A percentile compares a stretch with the other conserved stretches of the same genome.
These are phyloP conservation scores for Esox lucius DNA, from an alignment of 2,797 vertebrate species.

Conservation along the genomic window DNA sequence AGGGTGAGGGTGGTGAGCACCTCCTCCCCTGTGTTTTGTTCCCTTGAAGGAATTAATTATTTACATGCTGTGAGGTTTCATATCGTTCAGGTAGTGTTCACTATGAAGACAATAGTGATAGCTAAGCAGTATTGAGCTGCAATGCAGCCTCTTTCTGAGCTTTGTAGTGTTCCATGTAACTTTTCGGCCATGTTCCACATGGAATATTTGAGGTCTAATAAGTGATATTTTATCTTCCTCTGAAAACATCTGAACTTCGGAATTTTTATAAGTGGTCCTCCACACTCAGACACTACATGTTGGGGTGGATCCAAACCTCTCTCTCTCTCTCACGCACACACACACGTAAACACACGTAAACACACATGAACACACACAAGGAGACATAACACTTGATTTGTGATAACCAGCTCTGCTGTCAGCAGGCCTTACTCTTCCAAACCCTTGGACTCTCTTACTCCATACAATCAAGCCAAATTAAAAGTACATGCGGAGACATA, in stretches of 20 bases:
- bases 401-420: constrained; percentile 50
- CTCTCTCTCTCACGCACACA: constrained; percentile 4
- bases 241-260: constrained; percentile 12
- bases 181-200: constrained; percentile 32
- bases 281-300: constrained; percentile 20
- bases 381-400: constrained; percentile 36
- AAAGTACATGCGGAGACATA: constrained; percentile 32
- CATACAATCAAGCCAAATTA: constrained; percentile 38
- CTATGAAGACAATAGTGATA: too few species aligned
- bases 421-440: constrained; percentile 23
- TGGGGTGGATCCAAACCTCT: constrained; percentile 43
- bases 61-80: too few species aligned
- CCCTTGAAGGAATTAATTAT: neutral
- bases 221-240: constrained; percentile 32
- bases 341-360: constrained; percentile 2
- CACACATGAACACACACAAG: constrained; percentile 30
- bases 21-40: neutral
- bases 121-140: too few species aligned
- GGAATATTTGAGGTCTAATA: constrained; percentile 4
- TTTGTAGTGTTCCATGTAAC: constrained; percentile 29
- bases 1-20: neutral
- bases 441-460: constrained; percentile 11
- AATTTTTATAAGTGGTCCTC: constrained; percentile 48
- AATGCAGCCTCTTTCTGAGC: neutral
- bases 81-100: too few species aligned